Percentiles rank a stretch among this genome's conserved stretches.
phyloP scores from a whole-genome alignment of 1,140 invertebrate species.

The Xylocopa sonorina region DNA sequence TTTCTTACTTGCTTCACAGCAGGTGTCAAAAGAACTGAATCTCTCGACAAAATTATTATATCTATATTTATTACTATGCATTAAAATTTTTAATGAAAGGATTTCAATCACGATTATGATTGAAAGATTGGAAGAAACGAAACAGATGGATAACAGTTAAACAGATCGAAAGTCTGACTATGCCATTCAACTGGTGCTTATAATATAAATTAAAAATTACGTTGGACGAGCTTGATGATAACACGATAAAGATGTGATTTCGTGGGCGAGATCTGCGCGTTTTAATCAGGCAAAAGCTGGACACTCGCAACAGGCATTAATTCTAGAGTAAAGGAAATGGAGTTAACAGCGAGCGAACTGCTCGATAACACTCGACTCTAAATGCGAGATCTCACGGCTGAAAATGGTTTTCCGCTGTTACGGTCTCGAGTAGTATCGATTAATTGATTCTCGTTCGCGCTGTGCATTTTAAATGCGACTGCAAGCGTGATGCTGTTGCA shows the following conservation, averaged over 20 bases:
- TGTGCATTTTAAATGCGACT: not conserved
- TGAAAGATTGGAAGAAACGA: too few relatives aligned
- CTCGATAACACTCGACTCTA: slow-evolving; percentile 9
- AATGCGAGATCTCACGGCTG: slow-evolving; percentile 7
- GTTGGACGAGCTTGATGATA: slow-evolving; percentile 19
- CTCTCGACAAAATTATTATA: too few relatives aligned
- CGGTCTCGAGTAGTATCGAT: not conserved
- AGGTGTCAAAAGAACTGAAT: too few relatives aligned
- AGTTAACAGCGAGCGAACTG: slow-evolving; percentile 10
- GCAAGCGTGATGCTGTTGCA: not conserved
- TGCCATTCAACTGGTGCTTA: slow-evolving; percentile 1
- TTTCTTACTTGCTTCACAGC: not conserved
- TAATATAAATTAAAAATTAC: slow-evolving; percentile 25
- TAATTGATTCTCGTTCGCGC: not conserved
- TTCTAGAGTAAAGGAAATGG: slow-evolving; percentile 37
- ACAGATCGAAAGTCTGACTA: not conserved
- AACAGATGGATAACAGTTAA: too few relatives aligned
- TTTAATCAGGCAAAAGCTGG: slow-evolving; percentile 34
- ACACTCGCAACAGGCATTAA: slow-evolving; percentile 24
- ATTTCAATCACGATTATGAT: too few relatives aligned
- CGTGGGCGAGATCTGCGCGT: slow-evolving; percentile 27
- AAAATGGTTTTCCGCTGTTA: not conserved
- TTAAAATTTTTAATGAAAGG: too few relatives aligned
- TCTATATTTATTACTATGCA: too few relatives aligned
- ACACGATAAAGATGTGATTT: slow-evolving; percentile 26